Percentiles rank a stretch among this genome's conserved stretches.
Conservation (phyloP, 2,888 invertebrate species). For the Stegana nigrithorax region DNA sequence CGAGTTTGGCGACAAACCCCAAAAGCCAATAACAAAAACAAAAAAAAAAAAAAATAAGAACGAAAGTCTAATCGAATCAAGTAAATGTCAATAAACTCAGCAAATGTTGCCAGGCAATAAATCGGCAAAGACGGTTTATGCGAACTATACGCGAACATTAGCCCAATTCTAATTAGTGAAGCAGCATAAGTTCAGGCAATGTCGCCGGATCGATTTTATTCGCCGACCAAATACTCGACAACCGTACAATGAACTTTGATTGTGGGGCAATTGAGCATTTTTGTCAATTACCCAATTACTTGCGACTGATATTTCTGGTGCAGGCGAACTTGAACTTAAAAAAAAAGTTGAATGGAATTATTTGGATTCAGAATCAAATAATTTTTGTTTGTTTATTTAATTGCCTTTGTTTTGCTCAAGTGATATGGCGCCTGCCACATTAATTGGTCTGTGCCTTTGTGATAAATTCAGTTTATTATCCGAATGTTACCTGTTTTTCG, state of each 20-base stretch:
- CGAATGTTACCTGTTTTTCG: too few relatives aligned
- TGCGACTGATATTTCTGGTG: neutral
- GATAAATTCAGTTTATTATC: too few relatives aligned
- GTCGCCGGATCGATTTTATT: too few relatives aligned
- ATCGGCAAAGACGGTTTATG: neutral
- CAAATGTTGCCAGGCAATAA: neutral
- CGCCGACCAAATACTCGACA: too few relatives aligned
- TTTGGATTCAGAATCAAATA: neutral
- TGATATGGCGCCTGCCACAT: neutral
- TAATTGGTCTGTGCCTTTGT: too few relatives aligned
- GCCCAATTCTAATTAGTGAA: neutral
- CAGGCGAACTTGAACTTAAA: neutral
- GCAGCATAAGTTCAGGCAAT: too few relatives aligned
- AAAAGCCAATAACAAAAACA: neutral
- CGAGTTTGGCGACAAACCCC: slow-evolving; percentile 4
- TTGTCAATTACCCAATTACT: neutral
- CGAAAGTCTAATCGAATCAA: neutral
- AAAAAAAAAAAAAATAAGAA: neutral
- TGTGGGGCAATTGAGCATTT: neutral
- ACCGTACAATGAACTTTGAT: neutral
- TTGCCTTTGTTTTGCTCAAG: too few relatives aligned
- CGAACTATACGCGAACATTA: neutral
- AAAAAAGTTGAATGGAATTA: neutral
- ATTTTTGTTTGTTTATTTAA: too few relatives aligned
- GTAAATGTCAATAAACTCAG: slow-evolving; percentile 10